Percentiles rank a stretch among this genome's conserved stretches.
phyloP scores from a whole-genome alignment of 1,140 invertebrate species.

The Drosophila sucinea region DNA sequence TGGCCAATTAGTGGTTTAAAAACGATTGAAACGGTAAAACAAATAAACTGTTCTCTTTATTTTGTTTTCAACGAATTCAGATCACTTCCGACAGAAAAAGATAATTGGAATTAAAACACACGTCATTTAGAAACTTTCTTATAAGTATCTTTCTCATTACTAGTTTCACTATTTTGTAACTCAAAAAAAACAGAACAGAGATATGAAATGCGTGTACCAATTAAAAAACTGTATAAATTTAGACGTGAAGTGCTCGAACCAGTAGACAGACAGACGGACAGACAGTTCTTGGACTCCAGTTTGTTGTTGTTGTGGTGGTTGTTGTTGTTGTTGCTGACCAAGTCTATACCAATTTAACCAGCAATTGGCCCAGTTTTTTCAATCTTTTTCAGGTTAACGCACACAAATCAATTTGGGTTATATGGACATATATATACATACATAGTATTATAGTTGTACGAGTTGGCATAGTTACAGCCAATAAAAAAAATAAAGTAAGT shows the following conservation, averaged over 20 bases:
- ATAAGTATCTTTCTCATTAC: neutral
- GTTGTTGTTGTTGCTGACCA: slow-evolving; percentile 2
- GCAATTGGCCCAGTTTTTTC: slow-evolving; percentile 36
- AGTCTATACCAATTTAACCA: slow-evolving; percentile 7
- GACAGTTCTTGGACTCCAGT: neutral
- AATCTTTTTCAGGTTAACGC: slow-evolving; percentile 22
- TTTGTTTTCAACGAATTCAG: neutral
- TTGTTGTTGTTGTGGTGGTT: neutral
- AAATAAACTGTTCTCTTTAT: neutral
- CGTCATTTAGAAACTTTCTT: slow-evolving; percentile 8
- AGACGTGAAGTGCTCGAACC: neutral
- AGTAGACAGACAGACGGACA: neutral
- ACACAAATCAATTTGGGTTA: slow-evolving; percentile 55
- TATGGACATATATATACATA: slow-evolving; percentile 19
- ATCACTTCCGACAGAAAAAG: neutral
- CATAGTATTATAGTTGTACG: neutral
- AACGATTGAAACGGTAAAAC: slow-evolving; percentile 1
- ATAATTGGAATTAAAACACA: neutral
- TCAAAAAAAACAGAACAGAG: too few species aligned
- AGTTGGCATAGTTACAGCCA: slow-evolving; percentile 42
- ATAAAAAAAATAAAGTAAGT: neutral
- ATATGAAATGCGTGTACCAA: slow-evolving; percentile 10
- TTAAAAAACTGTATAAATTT: slow-evolving; percentile 16
- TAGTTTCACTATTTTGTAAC: neutral
- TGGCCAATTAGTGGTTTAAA: neutral